These are phyloP conservation scores for Pinctada fucata DNA, from an alignment of 2,888 invertebrate species.

Conservation along the genomic window DNA sequence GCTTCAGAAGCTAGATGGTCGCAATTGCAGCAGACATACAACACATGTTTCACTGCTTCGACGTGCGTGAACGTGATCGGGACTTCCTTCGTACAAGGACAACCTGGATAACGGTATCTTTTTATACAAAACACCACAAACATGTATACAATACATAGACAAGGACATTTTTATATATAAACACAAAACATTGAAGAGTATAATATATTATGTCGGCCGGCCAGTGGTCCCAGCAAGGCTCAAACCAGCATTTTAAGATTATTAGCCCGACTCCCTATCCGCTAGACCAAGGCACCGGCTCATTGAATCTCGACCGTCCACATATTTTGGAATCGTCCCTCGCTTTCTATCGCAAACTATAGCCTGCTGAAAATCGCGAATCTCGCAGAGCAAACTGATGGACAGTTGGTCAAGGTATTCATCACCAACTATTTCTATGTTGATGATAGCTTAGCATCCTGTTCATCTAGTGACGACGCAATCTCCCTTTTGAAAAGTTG, in stretches of 20 bases:
- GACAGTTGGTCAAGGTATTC: conserved; percentile 14
- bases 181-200: conserved; percentile 36
- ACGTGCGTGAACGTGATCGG: conserved; percentile 32
- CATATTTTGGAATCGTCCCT: conserved; percentile 26
- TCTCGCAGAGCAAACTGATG: not conserved
- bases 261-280: too few species aligned
- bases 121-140: too few species aligned
- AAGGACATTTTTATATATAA: too few species aligned
- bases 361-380: conserved; percentile 27
- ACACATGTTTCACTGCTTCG: conserved; percentile 46
- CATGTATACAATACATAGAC: too few species aligned
- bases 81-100: conserved; percentile 39
- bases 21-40: conserved; percentile 43
- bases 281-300: too few species aligned
- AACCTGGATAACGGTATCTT: conserved; percentile 26
- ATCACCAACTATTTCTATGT: conserved; percentile 43
- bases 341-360: conserved; percentile 28
- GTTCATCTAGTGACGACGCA: conserved; percentile 13
- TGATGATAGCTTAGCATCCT: conserved; percentile 39
- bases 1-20: conserved; percentile 39
- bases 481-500: conserved; percentile 30
- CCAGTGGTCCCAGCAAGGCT: too few species aligned
- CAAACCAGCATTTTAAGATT: too few species aligned
- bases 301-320: conserved; percentile 40
- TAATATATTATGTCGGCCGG: too few species aligned